Evolutionary conservation across 2,113 vertebrate genomes (phyloP).

Genomic region (Chloropsis hardwickii): DNA sequence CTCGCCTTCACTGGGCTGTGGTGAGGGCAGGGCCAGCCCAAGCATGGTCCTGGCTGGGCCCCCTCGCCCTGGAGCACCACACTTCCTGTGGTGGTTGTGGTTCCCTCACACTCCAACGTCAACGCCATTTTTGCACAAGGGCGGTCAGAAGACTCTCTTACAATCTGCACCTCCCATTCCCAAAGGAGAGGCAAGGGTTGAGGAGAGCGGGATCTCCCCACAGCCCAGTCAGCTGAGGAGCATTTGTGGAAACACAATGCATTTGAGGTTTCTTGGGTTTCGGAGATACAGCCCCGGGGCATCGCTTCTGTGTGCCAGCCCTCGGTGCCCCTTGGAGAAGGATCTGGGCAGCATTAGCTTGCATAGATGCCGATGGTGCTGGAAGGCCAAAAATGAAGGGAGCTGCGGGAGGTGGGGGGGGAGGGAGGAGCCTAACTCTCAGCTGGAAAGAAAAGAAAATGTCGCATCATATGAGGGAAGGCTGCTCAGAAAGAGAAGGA

Average conservation of each 20-base stretch:
- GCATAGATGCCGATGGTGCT: not conserved
- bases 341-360: constrained; percentile 44
- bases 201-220: not conserved
- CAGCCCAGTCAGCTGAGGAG: constrained; percentile 14
- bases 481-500: not conserved
- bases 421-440: not conserved
- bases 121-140: not conserved
- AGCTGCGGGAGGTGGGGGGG: accelerated
- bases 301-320: not conserved
- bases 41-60: accelerated
- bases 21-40: not conserved
- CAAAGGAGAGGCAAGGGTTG: not conserved
- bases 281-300: not conserved
- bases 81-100: not conserved
- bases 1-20: accelerated
- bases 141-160: not conserved
- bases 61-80: accelerated
- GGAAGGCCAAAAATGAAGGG: not conserved
- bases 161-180: not conserved
- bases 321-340: not conserved
- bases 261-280: constrained; percentile 40
- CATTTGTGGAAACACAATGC: constrained; percentile 32
- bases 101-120: accelerated
- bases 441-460: constrained; percentile 11
- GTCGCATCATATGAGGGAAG: not conserved